phyloP scores from a whole-genome alignment of 2,113 vertebrate genomes.

The Oryzias celebensis region DNA sequence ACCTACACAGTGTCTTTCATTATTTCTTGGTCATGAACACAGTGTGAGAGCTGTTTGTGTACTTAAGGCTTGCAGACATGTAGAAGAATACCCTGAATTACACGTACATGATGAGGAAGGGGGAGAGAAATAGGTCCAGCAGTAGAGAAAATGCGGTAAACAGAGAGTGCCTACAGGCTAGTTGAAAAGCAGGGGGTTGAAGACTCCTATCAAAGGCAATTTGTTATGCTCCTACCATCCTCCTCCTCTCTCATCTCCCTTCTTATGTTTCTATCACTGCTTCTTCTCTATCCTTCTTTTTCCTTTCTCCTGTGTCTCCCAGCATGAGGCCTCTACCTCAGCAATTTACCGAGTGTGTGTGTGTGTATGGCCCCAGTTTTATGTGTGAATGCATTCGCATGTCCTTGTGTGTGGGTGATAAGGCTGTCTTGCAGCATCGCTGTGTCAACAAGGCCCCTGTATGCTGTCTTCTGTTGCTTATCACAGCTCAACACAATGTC shows the following conservation, averaged over 20 bases:
- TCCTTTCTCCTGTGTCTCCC: conserved; percentile 52
- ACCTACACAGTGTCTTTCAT: conserved; percentile 7
- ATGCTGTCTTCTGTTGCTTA: conserved; percentile 69
- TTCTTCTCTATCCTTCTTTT: conserved; percentile 35
- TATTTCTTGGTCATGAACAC: conserved; percentile 2
- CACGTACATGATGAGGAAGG: conserved; percentile 8
- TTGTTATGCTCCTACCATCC: conserved; percentile 67
- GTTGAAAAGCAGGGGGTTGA: conserved; percentile 57
- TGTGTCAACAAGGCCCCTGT: conserved; percentile 70
- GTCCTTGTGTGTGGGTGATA: conserved; percentile 62
- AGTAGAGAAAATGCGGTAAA: conserved; percentile 52
- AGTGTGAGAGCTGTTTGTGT: not conserved
- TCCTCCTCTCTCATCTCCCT: conserved; percentile 59
- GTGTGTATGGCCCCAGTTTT: conserved; percentile 5
- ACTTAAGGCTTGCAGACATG: conserved; percentile 2
- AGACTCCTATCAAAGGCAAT: conserved; percentile 70
- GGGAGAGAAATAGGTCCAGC: conserved; percentile 23
- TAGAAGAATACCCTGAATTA: conserved; percentile 20
- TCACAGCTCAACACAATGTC: conserved; percentile 73
- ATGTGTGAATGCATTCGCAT: conserved; percentile 17
- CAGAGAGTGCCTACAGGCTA: conserved; percentile 63
- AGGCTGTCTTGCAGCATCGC: conserved; percentile 70
- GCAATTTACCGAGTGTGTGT: conserved; percentile 41
- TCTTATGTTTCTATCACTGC: conserved; percentile 52
- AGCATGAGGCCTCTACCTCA: conserved; percentile 62